Base-by-base conservation (phyloP, 2,888 invertebrate genomes). In the Drosophila nr. medialis region DNA sequence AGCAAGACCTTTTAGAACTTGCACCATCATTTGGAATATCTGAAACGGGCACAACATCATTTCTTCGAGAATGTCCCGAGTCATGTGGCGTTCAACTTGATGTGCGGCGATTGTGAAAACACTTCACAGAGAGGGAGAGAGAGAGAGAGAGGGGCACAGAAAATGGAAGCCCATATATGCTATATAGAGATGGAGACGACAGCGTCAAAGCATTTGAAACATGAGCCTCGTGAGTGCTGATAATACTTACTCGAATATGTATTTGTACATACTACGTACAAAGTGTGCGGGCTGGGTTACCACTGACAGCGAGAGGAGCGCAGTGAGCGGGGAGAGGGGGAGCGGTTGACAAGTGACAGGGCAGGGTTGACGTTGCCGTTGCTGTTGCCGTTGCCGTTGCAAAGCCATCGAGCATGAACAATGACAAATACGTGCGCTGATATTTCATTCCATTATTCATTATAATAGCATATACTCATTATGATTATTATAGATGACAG, bases 151-250 rank as follows among this genome's bases (percentile, higher is more conserved):
- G 40, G 10, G 49, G 8, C 61, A 64, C 61, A 65, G 70, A 29
- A 75, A 75, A 66, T 59, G 59, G 55, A 70, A 65, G 63, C 76
- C 76, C 81, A 81, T 65, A 69, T 68, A 65, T 68, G 49, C 62
- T 29, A 38, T 18, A 21, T 15, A 32, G 32, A 54, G 27, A 54
- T 36, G 54, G 29, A 61, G 61, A 58, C 58, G 62, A 58, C 65
- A 65, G 59, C 79, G 80, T 79, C 80, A 73, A 70, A 71, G 67
- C 68, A 77, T 71, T 77, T 72, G 87, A 85, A 85, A 85, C 89
- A 81, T 81, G 89, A 89, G 85, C 82, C 74, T 71, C 85, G 80
- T 89, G 89, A 86, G 85, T 75, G 87, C 89, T 73, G 81, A 79
- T 86, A 85, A 74, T 80, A 73, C 49, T 62, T 21, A 34, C 66